Base-by-base conservation (phyloP, 1,140 invertebrate species). In the Danaus melanippus region DNA sequence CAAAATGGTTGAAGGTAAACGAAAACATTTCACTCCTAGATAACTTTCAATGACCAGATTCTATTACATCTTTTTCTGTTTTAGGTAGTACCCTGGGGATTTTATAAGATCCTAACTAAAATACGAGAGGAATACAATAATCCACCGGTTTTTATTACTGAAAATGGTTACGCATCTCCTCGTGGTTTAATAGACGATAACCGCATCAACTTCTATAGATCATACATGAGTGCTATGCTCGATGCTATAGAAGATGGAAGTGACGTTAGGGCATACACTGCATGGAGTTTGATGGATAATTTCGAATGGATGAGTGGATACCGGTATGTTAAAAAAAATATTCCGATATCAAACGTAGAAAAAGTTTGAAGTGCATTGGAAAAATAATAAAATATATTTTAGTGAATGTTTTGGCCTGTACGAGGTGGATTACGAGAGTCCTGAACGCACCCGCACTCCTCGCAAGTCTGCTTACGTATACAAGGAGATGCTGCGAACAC, bases 391-490 rank as follows among this genome's bases (percentile, higher is more conserved):
- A 1, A 1, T 1, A 15, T 15, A 15, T 15, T 15, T 1, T 3
- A 15, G 15, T 15, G 15, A 15, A 15, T 3, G 88, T 50, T 95
- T 93, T 71, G 94, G 94, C 1, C 67, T 95, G 1, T 91, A 92
- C 67, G 88, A 91, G 40, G 92, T 95, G 3, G 90, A 95, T 72
- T 94, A 94, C 63, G 84, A 73, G 3, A 86, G 90, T 58, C 89
- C 90, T 0, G 69, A 89, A 2, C 87, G 90, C 60, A 88, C 87
- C 1, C 88, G 93, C 60, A 92, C 88, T 1, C 89, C 90, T 0
- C 94, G 94, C 71, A 87, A 89, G 43, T 94, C 93, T 9, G 88
- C 90, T 1, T 66, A 87, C 52, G 89, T 91, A 55, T 89, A 88
- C 56, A 86, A 86, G 53, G 64, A 90, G 44, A 81, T 93, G 3